phyloP scores from a whole-genome alignment of 1,140 invertebrate genomes.

The Copidosoma floridanum region DNA sequence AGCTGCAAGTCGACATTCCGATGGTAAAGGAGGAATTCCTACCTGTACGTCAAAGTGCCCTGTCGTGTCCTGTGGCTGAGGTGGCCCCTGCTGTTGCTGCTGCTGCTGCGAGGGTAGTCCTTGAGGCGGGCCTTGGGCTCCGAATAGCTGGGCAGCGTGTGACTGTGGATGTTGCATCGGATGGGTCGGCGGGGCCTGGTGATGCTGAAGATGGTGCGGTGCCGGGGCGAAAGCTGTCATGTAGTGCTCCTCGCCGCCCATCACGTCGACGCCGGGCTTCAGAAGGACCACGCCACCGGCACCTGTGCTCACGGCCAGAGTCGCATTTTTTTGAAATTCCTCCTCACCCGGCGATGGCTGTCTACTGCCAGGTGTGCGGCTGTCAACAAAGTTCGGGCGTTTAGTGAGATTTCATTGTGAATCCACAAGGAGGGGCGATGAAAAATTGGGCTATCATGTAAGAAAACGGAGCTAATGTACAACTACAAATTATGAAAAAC shows the following conservation, averaged over 20 bases:
- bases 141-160: conserved; percentile 53
- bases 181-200: conserved; percentile 55
- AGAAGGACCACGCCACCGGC: conserved; percentile 53
- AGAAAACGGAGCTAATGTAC: too few species aligned
- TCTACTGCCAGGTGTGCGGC: conserved; percentile 82
- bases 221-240: conserved; percentile 60
- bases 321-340: conserved; percentile 65
- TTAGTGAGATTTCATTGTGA: too few species aligned
- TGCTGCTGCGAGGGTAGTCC: conserved; percentile 55
- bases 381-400: too few species aligned
- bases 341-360: conserved; percentile 89
- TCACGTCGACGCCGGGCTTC: conserved; percentile 56
- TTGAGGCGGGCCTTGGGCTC: conserved; percentile 56
- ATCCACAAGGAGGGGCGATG: too few species aligned
- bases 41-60: conserved; percentile 61
- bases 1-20: too few species aligned
- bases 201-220: conserved; percentile 58
- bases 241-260: conserved; percentile 57
- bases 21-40: too few species aligned
- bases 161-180: conserved; percentile 54
- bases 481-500: too few species aligned
- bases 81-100: conserved; percentile 59
- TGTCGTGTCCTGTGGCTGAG: conserved; percentile 50
- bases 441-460: too few species aligned
- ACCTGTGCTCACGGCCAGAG: conserved; percentile 54